Percentiles rank a stretch among this genome's conserved stretches.
These are phyloP conservation scores for Oncorhynchus gorbuscha DNA, from an alignment of 2,113 vertebrate genomes.

Conservation along the genomic window DNA sequence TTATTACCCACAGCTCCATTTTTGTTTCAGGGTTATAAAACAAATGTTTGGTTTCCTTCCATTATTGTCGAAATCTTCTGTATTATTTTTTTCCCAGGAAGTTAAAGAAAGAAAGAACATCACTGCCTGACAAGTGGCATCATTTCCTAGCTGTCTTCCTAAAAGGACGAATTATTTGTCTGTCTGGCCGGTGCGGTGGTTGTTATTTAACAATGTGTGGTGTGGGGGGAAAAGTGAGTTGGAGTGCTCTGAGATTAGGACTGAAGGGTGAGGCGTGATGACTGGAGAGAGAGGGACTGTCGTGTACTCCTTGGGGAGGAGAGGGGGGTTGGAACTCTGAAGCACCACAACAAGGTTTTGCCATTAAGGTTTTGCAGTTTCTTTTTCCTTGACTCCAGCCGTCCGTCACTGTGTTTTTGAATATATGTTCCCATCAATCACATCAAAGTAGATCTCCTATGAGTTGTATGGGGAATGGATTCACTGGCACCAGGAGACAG, in stretches of 20 bases:
- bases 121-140: conserved; percentile 31
- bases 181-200: conserved; percentile 20
- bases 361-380: conserved; percentile 46
- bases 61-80: conserved; percentile 41
- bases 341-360: conserved; percentile 60
- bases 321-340: conserved; percentile 11
- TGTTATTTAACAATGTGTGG: conserved; percentile 33
- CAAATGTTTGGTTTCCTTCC: conserved; percentile 42
- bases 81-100: conserved; percentile 21
- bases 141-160: conserved; percentile 54
- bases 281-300: not conserved
- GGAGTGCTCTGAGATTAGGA: conserved; percentile 25
- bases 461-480: conserved; percentile 9
- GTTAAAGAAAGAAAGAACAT: conserved; percentile 49
- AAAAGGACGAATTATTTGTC: conserved; percentile 14
- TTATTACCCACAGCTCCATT: conserved; percentile 27
- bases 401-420: conserved; percentile 20
- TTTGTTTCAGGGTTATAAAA: conserved; percentile 41
- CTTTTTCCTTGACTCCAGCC: conserved; percentile 3
- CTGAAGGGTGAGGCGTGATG: not conserved
- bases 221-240: conserved; percentile 35
- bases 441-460: conserved; percentile 26
- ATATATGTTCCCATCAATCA: conserved; percentile 22
- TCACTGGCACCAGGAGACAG: conserved; percentile 20
- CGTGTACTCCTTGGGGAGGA: not conserved